phyloP scores from a whole-genome alignment of 23 tunicate species.

The Clavelina lepadiformis region DNA sequence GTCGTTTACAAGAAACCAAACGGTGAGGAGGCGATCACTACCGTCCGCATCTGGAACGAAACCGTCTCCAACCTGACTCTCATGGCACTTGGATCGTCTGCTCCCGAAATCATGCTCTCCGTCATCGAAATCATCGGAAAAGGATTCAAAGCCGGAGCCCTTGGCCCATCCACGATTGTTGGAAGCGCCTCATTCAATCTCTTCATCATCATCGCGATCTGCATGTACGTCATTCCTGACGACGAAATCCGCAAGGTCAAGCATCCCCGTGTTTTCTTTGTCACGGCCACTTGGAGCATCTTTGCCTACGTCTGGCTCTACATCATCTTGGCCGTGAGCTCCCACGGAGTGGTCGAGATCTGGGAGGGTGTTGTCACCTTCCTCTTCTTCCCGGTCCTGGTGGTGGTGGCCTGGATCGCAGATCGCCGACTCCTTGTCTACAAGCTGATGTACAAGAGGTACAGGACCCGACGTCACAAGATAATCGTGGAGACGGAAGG shows the following conservation, averaged over 20 bases:
- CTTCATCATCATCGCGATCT: constrained; percentile 96
- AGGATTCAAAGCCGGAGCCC: constrained; percentile 87
- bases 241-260: constrained; percentile 85
- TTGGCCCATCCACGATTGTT: constrained; percentile 99
- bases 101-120: constrained; percentile 98
- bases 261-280: constrained; percentile 94
- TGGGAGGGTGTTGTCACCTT: constrained; percentile 97
- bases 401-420: constrained; percentile 94
- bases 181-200: constrained; percentile 96
- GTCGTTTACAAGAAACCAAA: constrained; percentile 53
- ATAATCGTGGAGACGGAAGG: constrained; percentile 79
- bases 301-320: constrained; percentile 96
- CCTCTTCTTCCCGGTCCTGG: constrained; percentile 91
- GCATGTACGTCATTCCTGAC: constrained; percentile 99
- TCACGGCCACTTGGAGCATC: constrained; percentile 90
- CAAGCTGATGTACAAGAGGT: constrained; percentile 91
- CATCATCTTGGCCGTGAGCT: constrained; percentile 70
- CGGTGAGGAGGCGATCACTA: constrained; percentile 59
- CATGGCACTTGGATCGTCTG: constrained; percentile 98
- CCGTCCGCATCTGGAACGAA: constrained; percentile 96
- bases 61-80: constrained; percentile 96
- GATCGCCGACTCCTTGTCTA: constrained; percentile 90
- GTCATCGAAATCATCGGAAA: constrained; percentile 80
- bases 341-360: constrained; percentile 71
- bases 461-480: constrained; percentile 42